Base-by-base conservation (phyloP, 2,113 vertebrate species). In the Erythrolamprus reginae region DNA sequence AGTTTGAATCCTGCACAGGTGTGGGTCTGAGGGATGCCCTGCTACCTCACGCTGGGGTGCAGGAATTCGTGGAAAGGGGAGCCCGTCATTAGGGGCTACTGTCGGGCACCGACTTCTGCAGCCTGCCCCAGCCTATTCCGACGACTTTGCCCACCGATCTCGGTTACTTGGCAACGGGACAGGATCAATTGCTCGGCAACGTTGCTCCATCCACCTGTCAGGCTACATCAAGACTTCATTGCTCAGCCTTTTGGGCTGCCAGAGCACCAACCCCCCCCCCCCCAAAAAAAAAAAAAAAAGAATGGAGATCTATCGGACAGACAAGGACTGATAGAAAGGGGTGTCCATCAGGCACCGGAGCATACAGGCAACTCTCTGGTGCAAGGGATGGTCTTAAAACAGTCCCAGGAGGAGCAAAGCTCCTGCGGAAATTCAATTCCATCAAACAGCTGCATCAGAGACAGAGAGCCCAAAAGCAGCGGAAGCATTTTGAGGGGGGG, bases 191-290 rank as follows among this genome's bases (percentile, higher is more conserved):
- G 83, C 90, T 56, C 4, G 19, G 86, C 90, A 84, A 87, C 17
- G n/a, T 23, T 33, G 33, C 26, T 92, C 70, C 85, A 89, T 92
- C 84, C 84, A 87, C 52, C 88, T 92, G 88, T 92, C 88, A 92
- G 84, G 65, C 91, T 89, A 24, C 45, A 87, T 92, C 85, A 90
- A 84, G 70, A 65, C 84, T 77, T 87, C 88, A 90, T 84, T 86
- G 88, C 70, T 92, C 88, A 92, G 52, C 84, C 86, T n/a, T n/a
- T n/a, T 17, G 45, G 86, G 38, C 51, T 82, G 85, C 50, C 12
- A 10, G 26, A n/a, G 84, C 9, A 23, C 55, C 55, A 26, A 24
- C 23, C 23, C 28, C 12, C 28, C 26, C 0, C 28, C n/a, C n/a
- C n/a, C n/a, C n/a, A n/a, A n/a, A n/a, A n/a, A n/a, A n/a, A n/a